phyloP scores from a whole-genome alignment of 2,113 vertebrate genomes.

The Blennius ocellaris region DNA sequence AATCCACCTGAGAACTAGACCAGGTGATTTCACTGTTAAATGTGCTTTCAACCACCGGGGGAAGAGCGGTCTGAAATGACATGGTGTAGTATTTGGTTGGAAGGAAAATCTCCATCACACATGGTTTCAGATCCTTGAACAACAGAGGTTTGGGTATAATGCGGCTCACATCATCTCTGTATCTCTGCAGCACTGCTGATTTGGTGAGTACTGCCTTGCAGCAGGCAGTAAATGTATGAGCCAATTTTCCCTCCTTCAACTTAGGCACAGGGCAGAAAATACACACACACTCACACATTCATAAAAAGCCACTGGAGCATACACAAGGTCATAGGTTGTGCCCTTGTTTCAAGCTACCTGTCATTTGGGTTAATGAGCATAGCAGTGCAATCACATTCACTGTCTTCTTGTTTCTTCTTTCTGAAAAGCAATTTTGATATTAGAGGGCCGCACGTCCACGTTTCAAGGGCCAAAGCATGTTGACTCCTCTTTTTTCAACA shows the following conservation, averaged over 20 bases:
- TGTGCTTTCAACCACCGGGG: conserved; percentile 34
- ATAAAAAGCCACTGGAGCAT: conserved; percentile 32
- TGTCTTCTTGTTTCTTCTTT: conserved; percentile 1
- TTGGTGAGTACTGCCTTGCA: conserved; percentile 15
- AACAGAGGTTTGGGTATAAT: conserved; percentile 31
- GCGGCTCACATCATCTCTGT: conserved; percentile 67
- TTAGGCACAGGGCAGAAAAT: not conserved
- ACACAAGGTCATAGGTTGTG: conserved; percentile 41
- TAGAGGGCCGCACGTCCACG: conserved; percentile 12
- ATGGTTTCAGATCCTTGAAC: conserved; percentile 18
- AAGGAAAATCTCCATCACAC: conserved; percentile 54
- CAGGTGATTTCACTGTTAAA: conserved; percentile 48
- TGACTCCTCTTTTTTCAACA: conserved; percentile 38
- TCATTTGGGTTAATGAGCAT: conserved; percentile 51
- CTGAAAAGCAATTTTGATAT: conserved; percentile 19
- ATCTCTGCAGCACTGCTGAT: conserved; percentile 9
- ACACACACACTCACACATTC: conserved; percentile 16
- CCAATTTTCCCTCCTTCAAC: conserved; percentile 31
- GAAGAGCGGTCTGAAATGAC: conserved; percentile 51
- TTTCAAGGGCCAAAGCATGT: conserved; percentile 22
- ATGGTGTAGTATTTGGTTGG: conserved; percentile 53
- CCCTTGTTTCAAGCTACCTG: conserved; percentile 54
- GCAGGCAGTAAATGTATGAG: conserved; percentile 16
- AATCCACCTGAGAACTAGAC: conserved; percentile 46
- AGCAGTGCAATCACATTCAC: conserved; percentile 37